Evolutionary conservation across 2,888 invertebrate species (phyloP).

Genomic region (Dusona sp.): DNA sequence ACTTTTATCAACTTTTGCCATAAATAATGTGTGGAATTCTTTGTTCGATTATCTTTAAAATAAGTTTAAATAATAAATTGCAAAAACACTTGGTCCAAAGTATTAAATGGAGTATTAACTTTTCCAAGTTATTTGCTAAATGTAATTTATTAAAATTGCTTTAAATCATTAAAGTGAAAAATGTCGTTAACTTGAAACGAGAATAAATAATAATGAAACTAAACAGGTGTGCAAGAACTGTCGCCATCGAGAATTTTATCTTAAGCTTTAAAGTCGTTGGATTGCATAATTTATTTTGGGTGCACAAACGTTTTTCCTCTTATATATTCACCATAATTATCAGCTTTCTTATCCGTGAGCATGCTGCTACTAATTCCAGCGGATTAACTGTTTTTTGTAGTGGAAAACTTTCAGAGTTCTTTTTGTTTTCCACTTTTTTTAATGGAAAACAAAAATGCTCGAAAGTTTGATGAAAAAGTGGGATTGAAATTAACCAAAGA

Average conservation of each 20-base stretch:
- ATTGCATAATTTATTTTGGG: not conserved
- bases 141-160: not conserved
- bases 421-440: not conserved
- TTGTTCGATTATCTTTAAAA: not conserved
- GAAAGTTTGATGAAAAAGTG: not conserved
- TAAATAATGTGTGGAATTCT: not conserved
- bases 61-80: not conserved
- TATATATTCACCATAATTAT: constrained; percentile 33
- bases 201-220: not conserved
- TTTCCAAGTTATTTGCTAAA: not conserved
- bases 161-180: not conserved
- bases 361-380: constrained; percentile 1
- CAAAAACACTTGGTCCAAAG: not conserved
- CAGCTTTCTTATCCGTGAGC: constrained; percentile 10
- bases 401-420: not conserved
- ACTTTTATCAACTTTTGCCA: not conserved
- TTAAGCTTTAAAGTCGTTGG: not conserved
- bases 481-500: not conserved
- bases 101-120: not conserved
- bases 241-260: not conserved
- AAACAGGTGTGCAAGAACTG: not conserved
- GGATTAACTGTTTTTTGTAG: not conserved
- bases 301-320: not conserved
- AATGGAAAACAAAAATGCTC: not conserved
- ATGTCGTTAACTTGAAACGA: not conserved